Conservation (phyloP, 2,888 invertebrate species). For the Protodeltote pygarga region DNA sequence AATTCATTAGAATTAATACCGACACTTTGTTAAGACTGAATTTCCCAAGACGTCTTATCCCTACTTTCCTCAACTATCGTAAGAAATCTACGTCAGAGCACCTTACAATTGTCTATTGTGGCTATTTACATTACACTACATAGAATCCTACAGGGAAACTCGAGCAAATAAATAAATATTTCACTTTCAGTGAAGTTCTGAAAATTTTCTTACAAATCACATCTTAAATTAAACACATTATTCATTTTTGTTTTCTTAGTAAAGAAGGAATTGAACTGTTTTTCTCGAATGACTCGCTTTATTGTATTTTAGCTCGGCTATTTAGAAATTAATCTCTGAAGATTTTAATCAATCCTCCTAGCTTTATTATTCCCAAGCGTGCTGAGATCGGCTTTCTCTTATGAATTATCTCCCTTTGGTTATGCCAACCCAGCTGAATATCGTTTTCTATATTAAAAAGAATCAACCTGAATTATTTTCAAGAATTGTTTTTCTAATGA, state of each 20-base stretch:
- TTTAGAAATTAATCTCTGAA: background rate
- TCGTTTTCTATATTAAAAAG: slow-evolving; percentile 5
- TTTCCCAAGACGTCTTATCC: slow-evolving; percentile 7
- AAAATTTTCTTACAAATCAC: background rate
- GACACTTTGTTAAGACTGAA: slow-evolving; percentile 14
- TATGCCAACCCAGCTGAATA: too few species aligned
- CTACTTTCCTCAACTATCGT: slow-evolving; percentile 13
- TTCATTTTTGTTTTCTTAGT: background rate
- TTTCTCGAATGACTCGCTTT: background rate
- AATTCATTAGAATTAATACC: slow-evolving; percentile 38
- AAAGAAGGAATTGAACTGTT: background rate
- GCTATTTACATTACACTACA: slow-evolving; percentile 22
- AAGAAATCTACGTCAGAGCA: background rate
- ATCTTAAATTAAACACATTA: background rate
- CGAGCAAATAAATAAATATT: background rate
- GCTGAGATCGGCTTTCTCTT: too few species aligned
- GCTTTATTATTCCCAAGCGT: too few species aligned
- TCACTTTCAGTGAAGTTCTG: background rate
- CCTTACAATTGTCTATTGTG: slow-evolving; percentile 7
- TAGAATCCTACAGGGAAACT: slow-evolving; percentile 25
- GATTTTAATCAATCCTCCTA: background rate
- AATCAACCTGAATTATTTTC: too few species aligned
- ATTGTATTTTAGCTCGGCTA: background rate
- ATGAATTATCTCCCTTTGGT: too few species aligned
- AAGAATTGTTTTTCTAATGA: too few species aligned